A percentile compares a stretch with the other conserved stretches of the same genome.
Conservation (phyloP, 2,113 vertebrate species). For the Oryzias javanicus region DNA sequence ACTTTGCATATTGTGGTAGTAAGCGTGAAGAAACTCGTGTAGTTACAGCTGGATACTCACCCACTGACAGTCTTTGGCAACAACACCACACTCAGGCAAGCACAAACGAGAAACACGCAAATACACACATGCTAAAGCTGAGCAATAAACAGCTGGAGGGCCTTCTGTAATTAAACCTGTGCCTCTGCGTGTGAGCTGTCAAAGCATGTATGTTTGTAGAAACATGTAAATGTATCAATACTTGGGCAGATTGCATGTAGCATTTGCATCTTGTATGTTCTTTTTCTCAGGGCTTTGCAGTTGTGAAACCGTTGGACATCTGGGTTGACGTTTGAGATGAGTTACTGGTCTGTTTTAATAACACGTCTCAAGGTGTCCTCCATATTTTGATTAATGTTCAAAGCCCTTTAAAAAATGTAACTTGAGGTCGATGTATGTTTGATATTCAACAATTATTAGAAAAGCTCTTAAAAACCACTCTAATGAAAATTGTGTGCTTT, state of each 20-base stretch:
- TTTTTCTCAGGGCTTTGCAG: conserved; percentile 43
- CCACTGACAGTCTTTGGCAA: conserved; percentile 36
- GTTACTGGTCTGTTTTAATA: conserved; percentile 30
- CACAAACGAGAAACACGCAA: conserved; percentile 11
- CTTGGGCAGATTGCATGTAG: conserved; percentile 18
- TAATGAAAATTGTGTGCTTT: no score
- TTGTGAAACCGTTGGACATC: conserved; percentile 14
- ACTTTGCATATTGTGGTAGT: conserved; percentile 6
- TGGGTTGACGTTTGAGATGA: conserved; percentile 5
- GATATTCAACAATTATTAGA: no score
- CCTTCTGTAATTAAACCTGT: conserved; percentile 69
- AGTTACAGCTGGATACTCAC: conserved; percentile 18
- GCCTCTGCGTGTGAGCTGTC: conserved; percentile 61
- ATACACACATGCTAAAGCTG: conserved; percentile 11
- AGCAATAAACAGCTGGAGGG: conserved; percentile 62
- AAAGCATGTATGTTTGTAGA: conserved; percentile 29
- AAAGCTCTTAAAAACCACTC: no score
- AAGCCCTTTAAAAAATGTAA: background rate
- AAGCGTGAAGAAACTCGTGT: conserved; percentile 13
- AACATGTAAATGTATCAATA: conserved; percentile 21
- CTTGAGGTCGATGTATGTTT: no score
- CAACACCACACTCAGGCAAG: conserved; percentile 10
- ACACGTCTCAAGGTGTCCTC: conserved; percentile 26
- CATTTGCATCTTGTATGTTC: conserved; percentile 42
- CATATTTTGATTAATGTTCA: conserved; percentile 13